Evolutionary conservation across 2,888 invertebrate genomes (phyloP).

Genomic region (Apamea epomidion): DNA sequence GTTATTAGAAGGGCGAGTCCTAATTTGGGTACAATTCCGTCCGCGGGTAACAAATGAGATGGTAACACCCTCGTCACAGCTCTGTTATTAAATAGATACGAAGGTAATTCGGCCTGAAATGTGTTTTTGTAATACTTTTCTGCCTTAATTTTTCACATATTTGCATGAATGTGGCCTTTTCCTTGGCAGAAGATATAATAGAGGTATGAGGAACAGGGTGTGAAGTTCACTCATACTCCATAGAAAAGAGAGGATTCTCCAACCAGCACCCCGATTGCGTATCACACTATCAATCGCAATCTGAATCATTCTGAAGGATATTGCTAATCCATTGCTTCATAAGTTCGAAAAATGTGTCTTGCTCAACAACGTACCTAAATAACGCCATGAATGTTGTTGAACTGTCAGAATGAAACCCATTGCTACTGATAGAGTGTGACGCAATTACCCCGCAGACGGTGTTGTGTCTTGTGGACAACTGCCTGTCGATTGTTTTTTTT

Average conservation of each 20-base stretch:
- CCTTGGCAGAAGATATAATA: background rate
- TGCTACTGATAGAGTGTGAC: no score
- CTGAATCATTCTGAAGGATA: no score
- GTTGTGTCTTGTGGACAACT: no score
- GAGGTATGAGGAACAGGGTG: background rate
- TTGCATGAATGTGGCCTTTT: constrained; percentile 6
- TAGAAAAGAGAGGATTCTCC: background rate
- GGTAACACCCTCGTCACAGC: constrained; percentile 51
- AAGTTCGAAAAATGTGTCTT: no score
- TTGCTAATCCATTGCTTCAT: no score
- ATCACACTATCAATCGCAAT: no score
- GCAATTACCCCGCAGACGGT: no score
- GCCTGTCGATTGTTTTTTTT: no score
- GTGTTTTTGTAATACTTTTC: constrained; percentile 25
- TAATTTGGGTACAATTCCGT: constrained; percentile 28
- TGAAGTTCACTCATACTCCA: background rate
- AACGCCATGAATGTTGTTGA: no score
- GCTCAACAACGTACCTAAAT: no score
- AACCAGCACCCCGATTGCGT: no score
- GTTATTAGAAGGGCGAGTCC: constrained; percentile 16
- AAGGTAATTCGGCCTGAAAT: constrained; percentile 27
- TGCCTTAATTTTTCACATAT: constrained; percentile 19
- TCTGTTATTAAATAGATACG: constrained; percentile 45
- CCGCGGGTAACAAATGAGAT: constrained; percentile 33
- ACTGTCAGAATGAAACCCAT: no score